A percentile compares a stretch with the other conserved stretches of the same genome.
These are phyloP conservation scores for Drosophila prosaltans DNA, from an alignment of 1,140 invertebrate species.

Conservation along the genomic window DNA sequence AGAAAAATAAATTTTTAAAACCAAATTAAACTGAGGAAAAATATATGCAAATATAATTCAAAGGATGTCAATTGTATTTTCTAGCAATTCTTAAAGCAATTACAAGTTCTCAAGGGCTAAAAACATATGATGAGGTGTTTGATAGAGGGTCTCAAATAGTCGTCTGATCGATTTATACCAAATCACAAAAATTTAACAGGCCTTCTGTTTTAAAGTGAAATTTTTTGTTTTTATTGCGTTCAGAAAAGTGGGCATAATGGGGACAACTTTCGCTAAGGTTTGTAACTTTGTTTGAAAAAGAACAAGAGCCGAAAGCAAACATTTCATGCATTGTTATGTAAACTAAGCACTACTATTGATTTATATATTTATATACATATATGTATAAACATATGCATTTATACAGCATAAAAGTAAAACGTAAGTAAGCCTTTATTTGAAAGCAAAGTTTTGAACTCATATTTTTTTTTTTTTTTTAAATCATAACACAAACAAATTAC, in stretches of 20 bases:
- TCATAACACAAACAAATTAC: too few species aligned
- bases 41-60: too few species aligned
- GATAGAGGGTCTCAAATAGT: background rate
- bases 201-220: conserved; percentile 38
- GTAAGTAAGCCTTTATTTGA: too few species aligned
- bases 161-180: background rate
- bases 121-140: background rate
- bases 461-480: too few species aligned
- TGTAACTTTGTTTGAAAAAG: conserved; percentile 20
- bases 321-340: conserved; percentile 52
- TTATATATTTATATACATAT: background rate
- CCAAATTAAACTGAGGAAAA: too few species aligned
- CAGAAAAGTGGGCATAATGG: conserved; percentile 36
- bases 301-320: conserved; percentile 16
- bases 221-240: conserved; percentile 42
- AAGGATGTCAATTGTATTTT: too few species aligned
- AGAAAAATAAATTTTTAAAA: too few species aligned
- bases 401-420: too few species aligned
- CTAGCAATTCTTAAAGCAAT: too few species aligned
- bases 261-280: conserved; percentile 50
- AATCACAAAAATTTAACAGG: conserved; percentile 14
- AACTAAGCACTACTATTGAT: conserved; percentile 17
- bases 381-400: too few species aligned
- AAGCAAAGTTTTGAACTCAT: too few species aligned
- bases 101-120: too few species aligned